phyloP scores from a whole-genome alignment of 2,888 invertebrate genomes.

The Spisula solida region DNA sequence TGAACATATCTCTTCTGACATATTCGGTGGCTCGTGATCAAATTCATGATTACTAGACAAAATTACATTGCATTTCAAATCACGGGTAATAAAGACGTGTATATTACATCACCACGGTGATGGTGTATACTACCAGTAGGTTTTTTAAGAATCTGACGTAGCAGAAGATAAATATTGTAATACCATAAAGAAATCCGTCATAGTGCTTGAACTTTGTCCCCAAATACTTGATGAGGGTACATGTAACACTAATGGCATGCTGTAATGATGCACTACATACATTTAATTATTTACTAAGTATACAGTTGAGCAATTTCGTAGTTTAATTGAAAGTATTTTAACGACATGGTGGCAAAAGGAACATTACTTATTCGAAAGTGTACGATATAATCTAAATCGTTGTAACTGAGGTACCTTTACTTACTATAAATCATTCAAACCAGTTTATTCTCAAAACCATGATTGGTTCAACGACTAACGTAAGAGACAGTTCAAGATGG shows the following conservation, averaged over 20 bases:
- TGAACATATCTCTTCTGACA: conserved; percentile 13
- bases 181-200: background rate
- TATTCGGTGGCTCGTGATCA: background rate
- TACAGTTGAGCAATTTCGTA: too few species aligned
- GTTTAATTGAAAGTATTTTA: too few species aligned
- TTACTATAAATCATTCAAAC: too few species aligned
- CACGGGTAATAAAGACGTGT: background rate
- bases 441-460: background rate
- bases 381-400: too few species aligned
- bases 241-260: too few species aligned
- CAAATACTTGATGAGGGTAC: too few species aligned
- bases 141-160: background rate
- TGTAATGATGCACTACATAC: too few species aligned
- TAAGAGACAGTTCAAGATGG: background rate
- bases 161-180: background rate
- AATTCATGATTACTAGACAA: background rate
- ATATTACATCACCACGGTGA: background rate
- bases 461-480: background rate
- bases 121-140: background rate
- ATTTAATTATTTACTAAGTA: too few species aligned
- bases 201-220: background rate
- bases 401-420: too few species aligned
- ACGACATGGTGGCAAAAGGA: too few species aligned
- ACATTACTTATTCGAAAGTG: too few species aligned
- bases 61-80: conserved; percentile 6